These are phyloP conservation scores for Malurus melanocephalus DNA, from an alignment of 2,113 vertebrate genomes.

Conservation along the genomic window DNA sequence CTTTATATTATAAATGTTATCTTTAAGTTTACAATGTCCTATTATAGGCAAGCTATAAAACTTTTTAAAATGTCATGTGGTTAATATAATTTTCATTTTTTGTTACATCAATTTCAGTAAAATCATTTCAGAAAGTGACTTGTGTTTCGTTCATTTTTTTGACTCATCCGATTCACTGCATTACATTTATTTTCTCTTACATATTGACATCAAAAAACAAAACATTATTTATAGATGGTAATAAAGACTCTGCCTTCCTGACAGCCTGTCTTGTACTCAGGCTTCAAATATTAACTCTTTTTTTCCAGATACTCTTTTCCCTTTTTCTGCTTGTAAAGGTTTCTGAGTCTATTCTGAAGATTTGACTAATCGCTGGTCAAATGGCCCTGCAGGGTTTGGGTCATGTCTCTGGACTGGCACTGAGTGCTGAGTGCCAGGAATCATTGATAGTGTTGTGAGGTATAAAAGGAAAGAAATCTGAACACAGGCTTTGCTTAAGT, in stretches of 20 bases:
- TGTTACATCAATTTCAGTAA: conserved; percentile 33
- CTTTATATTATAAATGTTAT: background rate
- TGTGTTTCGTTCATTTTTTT: background rate
- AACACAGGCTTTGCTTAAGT: background rate
- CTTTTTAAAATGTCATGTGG: background rate
- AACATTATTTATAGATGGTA: background rate
- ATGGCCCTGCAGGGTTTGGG: background rate
- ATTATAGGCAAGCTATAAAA: background rate
- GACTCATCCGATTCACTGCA: background rate
- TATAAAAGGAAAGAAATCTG: background rate
- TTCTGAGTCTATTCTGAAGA: background rate
- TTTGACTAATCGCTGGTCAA: background rate
- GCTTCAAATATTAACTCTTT: background rate
- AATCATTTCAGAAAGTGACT: background rate
- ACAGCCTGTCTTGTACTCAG: background rate
- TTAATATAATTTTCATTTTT: background rate
- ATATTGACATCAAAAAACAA: background rate
- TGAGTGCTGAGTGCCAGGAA: background rate
- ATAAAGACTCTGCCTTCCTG: background rate
- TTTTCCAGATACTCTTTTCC: background rate
- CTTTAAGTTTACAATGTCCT: background rate
- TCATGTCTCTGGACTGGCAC: background rate
- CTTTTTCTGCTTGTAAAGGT: background rate
- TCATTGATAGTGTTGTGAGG: background rate
- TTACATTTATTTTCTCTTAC: background rate